These are phyloP conservation scores for Brachynemurus nebulosus DNA, from an alignment of 2,888 invertebrate genomes.

Conservation along the genomic window DNA sequence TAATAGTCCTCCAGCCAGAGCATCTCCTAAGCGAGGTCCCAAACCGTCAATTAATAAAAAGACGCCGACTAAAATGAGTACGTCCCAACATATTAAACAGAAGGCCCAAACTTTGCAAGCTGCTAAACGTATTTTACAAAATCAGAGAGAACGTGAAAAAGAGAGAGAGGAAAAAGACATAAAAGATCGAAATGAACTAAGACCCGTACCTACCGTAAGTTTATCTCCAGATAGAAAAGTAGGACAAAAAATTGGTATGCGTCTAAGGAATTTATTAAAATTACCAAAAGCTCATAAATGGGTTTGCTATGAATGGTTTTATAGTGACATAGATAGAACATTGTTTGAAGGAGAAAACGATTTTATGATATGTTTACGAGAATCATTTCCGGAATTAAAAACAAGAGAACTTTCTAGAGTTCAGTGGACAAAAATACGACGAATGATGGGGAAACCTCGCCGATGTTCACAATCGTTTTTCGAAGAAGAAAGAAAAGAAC, in stretches of 20 bases:
- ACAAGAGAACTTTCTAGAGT: slow-evolving; percentile 70
- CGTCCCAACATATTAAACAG: slow-evolving; percentile 36
- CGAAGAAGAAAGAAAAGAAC: slow-evolving; percentile 80
- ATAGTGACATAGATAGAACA: slow-evolving; percentile 92
- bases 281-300: slow-evolving; percentile 97
- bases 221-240: slow-evolving; percentile 64
- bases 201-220: slow-evolving; percentile 15
- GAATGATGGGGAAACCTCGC: slow-evolving; percentile 95
- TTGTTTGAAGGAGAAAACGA: slow-evolving; percentile 94
- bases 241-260: slow-evolving; percentile 79
- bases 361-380: slow-evolving; percentile 83
- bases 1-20: slow-evolving; percentile 61
- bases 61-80: slow-evolving; percentile 25
- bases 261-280: slow-evolving; percentile 83
- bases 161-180: slow-evolving; percentile 23
- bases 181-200: slow-evolving; percentile 9
- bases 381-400: slow-evolving; percentile 86
- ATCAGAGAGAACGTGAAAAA: slow-evolving; percentile 30
- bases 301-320: slow-evolving; percentile 99
- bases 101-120: slow-evolving; percentile 27
- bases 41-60: slow-evolving; percentile 40
- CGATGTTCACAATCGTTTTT: slow-evolving; percentile 92
- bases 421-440: slow-evolving; percentile 90
- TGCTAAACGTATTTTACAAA: slow-evolving; percentile 33
- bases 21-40: slow-evolving; percentile 53